phyloP scores from a whole-genome alignment of 1,140 invertebrate species.

The Conus ventricosus region DNA sequence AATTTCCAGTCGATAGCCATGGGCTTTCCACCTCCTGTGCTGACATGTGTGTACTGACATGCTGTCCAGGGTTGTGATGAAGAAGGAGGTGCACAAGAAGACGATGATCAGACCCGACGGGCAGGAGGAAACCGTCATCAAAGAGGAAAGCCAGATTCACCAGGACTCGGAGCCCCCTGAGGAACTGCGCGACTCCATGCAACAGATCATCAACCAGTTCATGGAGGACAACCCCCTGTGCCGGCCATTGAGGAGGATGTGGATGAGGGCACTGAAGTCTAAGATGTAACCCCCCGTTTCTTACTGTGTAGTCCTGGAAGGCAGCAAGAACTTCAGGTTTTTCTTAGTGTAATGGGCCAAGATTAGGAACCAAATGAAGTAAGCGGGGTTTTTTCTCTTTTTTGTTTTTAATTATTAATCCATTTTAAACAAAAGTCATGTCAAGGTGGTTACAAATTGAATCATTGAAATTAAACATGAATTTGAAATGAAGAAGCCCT shows the following conservation, averaged over 20 bases:
- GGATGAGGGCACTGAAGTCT: slow-evolving; percentile 29
- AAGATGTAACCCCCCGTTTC: neutral
- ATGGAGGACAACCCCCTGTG: slow-evolving; percentile 57
- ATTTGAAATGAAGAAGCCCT: no score
- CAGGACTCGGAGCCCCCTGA: slow-evolving; percentile 70
- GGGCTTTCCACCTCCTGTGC: neutral
- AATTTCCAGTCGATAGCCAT: no score
- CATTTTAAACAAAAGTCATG: neutral
- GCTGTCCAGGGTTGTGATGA: slow-evolving; percentile 65
- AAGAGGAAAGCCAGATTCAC: slow-evolving; percentile 67
- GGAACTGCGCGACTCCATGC: slow-evolving; percentile 70
- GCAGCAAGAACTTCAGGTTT: neutral
- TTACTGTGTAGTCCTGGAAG: neutral
- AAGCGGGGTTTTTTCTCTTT: no score
- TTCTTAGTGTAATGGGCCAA: neutral
- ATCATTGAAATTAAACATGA: no score
- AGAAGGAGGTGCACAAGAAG: slow-evolving; percentile 71
- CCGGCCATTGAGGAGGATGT: slow-evolving; percentile 30
- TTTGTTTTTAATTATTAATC: neutral
- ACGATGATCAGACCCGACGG: slow-evolving; percentile 66
- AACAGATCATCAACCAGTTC: slow-evolving; percentile 72
- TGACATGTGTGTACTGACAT: no score
- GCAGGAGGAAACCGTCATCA: slow-evolving; percentile 67
- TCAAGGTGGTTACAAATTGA: neutral
- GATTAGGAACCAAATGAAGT: neutral